Percentiles rank a stretch among this genome's conserved stretches.
Conservation (phyloP, 2,797 vertebrate genomes). For the Anas georgica region DNA sequence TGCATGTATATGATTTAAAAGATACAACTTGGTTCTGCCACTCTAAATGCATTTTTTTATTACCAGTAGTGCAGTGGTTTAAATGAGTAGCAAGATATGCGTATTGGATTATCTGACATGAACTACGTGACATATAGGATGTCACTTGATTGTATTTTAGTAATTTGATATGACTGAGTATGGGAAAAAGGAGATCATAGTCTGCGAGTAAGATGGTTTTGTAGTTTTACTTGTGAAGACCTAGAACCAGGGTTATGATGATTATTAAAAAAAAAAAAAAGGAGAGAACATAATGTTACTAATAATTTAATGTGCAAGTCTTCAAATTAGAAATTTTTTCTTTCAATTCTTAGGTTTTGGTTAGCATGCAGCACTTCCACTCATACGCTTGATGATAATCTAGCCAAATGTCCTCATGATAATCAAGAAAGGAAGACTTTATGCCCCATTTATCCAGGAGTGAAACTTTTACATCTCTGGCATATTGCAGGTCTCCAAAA, state of each 20-base stretch:
- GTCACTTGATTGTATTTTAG: neutral
- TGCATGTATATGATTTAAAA: neutral
- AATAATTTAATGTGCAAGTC: neutral
- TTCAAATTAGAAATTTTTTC: neutral
- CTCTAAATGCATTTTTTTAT: neutral
- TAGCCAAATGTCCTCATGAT: neutral
- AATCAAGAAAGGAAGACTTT: neutral
- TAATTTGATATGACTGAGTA: neutral
- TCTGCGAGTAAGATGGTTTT: neutral
- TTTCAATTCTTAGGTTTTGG: neutral
- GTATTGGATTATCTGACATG: neutral
- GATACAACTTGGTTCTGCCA: neutral
- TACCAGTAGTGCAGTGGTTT: neutral
- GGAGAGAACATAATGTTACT: neutral
- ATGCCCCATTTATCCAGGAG: neutral
- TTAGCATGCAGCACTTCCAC: neutral
- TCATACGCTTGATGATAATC: neutral
- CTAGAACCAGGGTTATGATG: neutral
- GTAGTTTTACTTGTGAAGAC: rapidly evolving
- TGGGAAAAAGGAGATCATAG: neutral
- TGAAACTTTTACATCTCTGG: neutral
- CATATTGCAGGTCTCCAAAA: neutral
- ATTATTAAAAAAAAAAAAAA: neutral
- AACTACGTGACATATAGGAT: neutral
- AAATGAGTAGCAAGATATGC: neutral